Base-by-base conservation (phyloP, 35 echinoderm and acorn worm genomes). In the Acanthaster planci region DNA sequence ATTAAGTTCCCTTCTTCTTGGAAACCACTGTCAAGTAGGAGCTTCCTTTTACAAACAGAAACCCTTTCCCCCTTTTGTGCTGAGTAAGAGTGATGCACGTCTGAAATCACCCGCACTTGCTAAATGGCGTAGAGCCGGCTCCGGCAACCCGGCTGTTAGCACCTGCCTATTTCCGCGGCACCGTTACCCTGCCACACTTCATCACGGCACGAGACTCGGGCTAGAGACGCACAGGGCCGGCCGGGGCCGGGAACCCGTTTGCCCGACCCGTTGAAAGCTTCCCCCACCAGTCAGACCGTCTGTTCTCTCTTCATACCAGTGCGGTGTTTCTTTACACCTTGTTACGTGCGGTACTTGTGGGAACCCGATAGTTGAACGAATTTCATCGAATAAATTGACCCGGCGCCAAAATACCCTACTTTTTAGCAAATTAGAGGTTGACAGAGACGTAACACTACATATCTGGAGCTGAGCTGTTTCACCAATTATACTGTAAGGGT, bases 311-410 rank as follows among this genome's bases (percentile, higher is more conserved):
- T 4, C 42, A 47, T 47, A 34, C 64, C 64, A 72, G 10, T 26
- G 30, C 64, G 19, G 64, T 26, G 14, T 14, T 26, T 31, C 19
- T 26, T 26, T 26, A 7, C 64, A 47, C 34, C 64, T n/a, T n/a
- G n/a, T n/a, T n/a, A n/a, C n/a, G n/a, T n/a, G n/a, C n/a, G n/a
- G n/a, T n/a, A n/a, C n/a, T n/a, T n/a, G n/a, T n/a, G 64, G 64
- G 34, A 72, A 72, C 64, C 34, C 64, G 64, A 72, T 72, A 72
- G 64, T 72, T 26, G 14, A 72, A 72, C 64, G 23, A 72, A 72
- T 26, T 31, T 72, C 14, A 72, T 72, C 64, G 64, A 72, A 72
- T 72, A 72, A 72, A 72, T 36, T 36, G 64, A 1, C 64, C 64
- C 26, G 64, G 26, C 34, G 30, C 64, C 26, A 29, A 34, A 72